phyloP scores from a whole-genome alignment of 2,797 vertebrate species.

The Neoniphon sammara region DNA sequence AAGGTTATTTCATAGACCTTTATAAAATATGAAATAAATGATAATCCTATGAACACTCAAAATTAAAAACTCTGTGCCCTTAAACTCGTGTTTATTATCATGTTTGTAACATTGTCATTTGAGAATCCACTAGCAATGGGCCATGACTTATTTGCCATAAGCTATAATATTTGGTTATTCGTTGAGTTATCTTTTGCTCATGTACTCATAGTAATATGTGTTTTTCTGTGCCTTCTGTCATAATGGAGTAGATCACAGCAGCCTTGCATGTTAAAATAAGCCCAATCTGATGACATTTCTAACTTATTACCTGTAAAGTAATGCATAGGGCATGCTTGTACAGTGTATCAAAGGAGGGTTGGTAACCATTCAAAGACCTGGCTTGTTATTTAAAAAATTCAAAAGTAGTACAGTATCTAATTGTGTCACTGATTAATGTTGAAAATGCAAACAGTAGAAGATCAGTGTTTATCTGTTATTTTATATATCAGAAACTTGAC shows the following conservation, averaged over 20 bases:
- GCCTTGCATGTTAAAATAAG: constrained; percentile 1
- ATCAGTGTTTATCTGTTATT: neutral
- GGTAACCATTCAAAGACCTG: too few species aligned
- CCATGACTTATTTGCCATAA: neutral
- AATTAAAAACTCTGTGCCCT: neutral
- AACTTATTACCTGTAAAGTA: too few species aligned
- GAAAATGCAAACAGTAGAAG: neutral
- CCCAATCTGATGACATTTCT: too few species aligned
- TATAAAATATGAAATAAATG: neutral
- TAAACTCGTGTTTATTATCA: neutral
- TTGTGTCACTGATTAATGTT: neutral
- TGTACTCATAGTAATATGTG: neutral
- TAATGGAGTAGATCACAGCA: neutral
- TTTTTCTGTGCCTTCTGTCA: neutral
- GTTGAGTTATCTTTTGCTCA: neutral
- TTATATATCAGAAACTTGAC: neutral
- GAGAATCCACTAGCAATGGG: neutral
- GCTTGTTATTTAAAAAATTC: too few species aligned
- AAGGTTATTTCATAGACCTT: constrained; percentile 42
- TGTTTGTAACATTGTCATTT: neutral
- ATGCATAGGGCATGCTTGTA: too few species aligned
- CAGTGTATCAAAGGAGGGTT: too few species aligned
- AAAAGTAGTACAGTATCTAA: too few species aligned
- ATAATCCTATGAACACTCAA: neutral
- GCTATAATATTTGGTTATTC: neutral